These are phyloP conservation scores for Antheraea pernyi DNA, from an alignment of 1,140 invertebrate species.

Conservation along the genomic window DNA sequence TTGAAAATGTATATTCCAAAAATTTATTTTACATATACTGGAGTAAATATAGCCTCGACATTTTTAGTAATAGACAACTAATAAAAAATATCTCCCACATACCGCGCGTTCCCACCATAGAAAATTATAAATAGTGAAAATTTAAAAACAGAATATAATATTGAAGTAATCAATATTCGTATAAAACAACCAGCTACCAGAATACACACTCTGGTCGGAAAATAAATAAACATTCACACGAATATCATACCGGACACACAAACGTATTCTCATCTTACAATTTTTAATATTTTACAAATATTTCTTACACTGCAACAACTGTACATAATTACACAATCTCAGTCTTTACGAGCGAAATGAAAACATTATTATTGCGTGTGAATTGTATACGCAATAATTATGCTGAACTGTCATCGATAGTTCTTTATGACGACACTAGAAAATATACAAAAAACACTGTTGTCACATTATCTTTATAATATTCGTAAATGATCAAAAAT, in stretches of 20 bases:
- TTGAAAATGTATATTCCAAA: too few relatives aligned
- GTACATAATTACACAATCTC: constrained; percentile 43
- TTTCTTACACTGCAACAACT: constrained; percentile 37
- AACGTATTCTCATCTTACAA: constrained; percentile 7
- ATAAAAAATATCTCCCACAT: not conserved
- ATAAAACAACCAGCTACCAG: not conserved
- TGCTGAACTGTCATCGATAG: not conserved
- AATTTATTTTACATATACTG: too few relatives aligned
- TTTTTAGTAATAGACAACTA: not conserved
- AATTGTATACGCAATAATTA: not conserved
- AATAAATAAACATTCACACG: constrained; percentile 26
- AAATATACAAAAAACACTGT: constrained; percentile 11
- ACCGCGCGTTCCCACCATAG: not conserved
- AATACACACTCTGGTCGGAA: not conserved
- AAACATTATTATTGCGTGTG: not conserved
- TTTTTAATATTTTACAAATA: constrained; percentile 40
- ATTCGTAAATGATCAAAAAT: not conserved
- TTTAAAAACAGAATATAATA: not conserved
- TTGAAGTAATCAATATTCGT: constrained; percentile 20
- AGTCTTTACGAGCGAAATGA: constrained; percentile 32
- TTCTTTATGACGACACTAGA: not conserved
- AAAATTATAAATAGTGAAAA: not conserved
- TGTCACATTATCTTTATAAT: not conserved
- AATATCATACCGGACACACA: constrained; percentile 33
- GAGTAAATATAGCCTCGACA: too few relatives aligned